Conservation (phyloP, 1,140 invertebrate genomes). For the Psix sp. region DNA sequence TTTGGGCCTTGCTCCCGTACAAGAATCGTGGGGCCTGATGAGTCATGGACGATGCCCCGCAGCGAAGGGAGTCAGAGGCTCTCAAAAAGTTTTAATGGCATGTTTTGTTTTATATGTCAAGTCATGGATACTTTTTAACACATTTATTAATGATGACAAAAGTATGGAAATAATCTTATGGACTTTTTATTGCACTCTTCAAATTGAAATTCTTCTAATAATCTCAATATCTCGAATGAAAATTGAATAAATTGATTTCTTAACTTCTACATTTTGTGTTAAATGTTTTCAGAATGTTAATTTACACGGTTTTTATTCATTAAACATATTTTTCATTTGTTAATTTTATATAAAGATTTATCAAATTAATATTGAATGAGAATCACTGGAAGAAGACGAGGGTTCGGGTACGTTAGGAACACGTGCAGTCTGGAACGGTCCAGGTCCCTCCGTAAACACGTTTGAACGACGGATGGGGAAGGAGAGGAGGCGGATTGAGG, state of each 20-base stretch:
- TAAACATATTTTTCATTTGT: too few relatives aligned
- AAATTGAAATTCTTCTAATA: too few relatives aligned
- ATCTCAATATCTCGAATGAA: too few relatives aligned
- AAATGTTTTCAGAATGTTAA: too few relatives aligned
- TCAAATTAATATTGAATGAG: conserved; percentile 64
- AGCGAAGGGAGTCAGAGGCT: conserved; percentile 70
- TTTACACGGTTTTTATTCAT: too few relatives aligned
- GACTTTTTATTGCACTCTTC: too few relatives aligned
- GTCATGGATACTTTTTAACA: too few relatives aligned
- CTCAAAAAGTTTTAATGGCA: conserved; percentile 61
- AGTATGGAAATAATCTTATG: too few relatives aligned
- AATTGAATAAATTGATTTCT: too few relatives aligned
- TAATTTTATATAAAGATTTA: too few relatives aligned
- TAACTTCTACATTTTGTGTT: too few relatives aligned
- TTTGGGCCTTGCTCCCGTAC: conserved; percentile 74
- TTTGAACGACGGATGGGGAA: conserved; percentile 58
- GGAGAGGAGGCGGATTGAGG: conserved; percentile 53
- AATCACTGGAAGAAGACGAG: conserved; percentile 68
- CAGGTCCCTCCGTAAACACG: conserved; percentile 64
- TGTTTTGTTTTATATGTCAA: neutral
- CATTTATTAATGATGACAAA: too few relatives aligned
- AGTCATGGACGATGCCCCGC: conserved; percentile 75
- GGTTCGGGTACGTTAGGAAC: conserved; percentile 76
- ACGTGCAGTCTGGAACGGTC: conserved; percentile 76
- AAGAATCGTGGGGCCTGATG: conserved; percentile 76